Conservation (phyloP, 1,140 invertebrate genomes). For the Bombus superbus region DNA sequence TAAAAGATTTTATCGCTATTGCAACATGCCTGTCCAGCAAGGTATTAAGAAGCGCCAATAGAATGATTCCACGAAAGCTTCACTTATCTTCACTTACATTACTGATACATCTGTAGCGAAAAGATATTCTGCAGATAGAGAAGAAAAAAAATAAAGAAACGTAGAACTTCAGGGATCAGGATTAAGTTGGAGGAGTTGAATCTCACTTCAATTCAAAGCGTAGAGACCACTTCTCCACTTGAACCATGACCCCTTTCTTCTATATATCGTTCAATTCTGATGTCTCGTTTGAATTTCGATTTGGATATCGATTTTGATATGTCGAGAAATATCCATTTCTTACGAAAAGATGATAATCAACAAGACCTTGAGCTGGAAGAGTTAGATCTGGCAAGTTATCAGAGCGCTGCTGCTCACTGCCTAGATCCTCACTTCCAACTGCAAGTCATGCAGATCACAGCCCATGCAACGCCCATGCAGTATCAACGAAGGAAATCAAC, state of each 20-base stretch:
- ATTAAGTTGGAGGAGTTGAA: slow-evolving; percentile 92
- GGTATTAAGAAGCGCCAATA: slow-evolving; percentile 30
- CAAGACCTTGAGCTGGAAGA: slow-evolving; percentile 87
- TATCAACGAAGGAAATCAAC: neutral
- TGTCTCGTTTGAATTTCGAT: no score
- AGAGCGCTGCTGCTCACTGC: slow-evolving; percentile 79
- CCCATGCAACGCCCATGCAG: slow-evolving; percentile 5
- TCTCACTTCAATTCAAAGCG: slow-evolving; percentile 87
- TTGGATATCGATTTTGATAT: neutral
- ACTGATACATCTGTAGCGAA: neutral
- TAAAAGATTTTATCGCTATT: slow-evolving; percentile 22
- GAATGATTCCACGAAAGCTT: slow-evolving; percentile 6
- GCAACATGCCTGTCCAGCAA: slow-evolving; percentile 11
- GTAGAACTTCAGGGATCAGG: slow-evolving; percentile 73
- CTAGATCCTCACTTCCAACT: slow-evolving; percentile 89
- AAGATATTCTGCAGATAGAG: neutral
- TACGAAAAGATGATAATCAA: slow-evolving; percentile 47
- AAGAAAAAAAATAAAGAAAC: neutral
- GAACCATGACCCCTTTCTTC: slow-evolving; percentile 75
- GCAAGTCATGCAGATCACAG: slow-evolving; percentile 46
- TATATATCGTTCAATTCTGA: neutral
- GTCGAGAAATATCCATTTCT: neutral
- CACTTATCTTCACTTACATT: slow-evolving; percentile 20
- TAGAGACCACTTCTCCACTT: slow-evolving; percentile 90
- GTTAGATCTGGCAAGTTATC: slow-evolving; percentile 88